Conservation (phyloP, 92 coral and sea anemone genomes). For the Montipora capitata region DNA sequence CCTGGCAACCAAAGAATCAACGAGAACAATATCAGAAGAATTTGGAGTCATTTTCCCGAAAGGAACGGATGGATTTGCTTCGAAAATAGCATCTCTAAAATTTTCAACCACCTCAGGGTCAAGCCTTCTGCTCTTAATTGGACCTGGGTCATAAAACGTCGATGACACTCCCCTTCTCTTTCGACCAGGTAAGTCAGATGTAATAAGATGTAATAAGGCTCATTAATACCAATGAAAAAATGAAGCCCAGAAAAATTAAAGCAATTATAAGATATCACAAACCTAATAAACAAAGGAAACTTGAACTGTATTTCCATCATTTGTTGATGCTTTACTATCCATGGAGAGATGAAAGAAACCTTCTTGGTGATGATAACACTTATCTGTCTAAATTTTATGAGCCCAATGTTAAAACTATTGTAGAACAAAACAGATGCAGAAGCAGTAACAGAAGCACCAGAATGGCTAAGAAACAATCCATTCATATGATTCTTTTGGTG, state of each 20-base stretch:
- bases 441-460: conserved; percentile 80
- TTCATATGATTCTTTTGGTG: conserved; percentile 76
- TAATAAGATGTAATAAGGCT: conserved; percentile 33
- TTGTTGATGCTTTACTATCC: conserved; percentile 54
- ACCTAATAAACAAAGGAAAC: conserved; percentile 57
- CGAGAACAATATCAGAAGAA: too few relatives aligned
- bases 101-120: too few relatives aligned
- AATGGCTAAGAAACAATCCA: conserved; percentile 64
- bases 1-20: too few relatives aligned
- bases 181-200: too few relatives aligned
- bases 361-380: conserved; percentile 77
- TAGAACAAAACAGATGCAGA: conserved; percentile 62
- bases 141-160: too few relatives aligned
- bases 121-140: too few relatives aligned
- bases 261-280: conserved; percentile 59
- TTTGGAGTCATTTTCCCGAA: too few relatives aligned
- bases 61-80: too few relatives aligned
- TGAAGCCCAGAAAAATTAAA: conserved; percentile 59
- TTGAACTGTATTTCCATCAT: conserved; percentile 69
- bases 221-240: conserved; percentile 40
- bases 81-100: too few relatives aligned
- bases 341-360: conserved; percentile 65
- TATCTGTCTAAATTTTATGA: conserved; percentile 75
- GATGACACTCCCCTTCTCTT: too few relatives aligned
- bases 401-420: conserved; percentile 65